A percentile compares a stretch with the other conserved stretches of the same genome.
phyloP scores from a whole-genome alignment of 2,888 invertebrate species.

The Drosophila kokeensis region DNA sequence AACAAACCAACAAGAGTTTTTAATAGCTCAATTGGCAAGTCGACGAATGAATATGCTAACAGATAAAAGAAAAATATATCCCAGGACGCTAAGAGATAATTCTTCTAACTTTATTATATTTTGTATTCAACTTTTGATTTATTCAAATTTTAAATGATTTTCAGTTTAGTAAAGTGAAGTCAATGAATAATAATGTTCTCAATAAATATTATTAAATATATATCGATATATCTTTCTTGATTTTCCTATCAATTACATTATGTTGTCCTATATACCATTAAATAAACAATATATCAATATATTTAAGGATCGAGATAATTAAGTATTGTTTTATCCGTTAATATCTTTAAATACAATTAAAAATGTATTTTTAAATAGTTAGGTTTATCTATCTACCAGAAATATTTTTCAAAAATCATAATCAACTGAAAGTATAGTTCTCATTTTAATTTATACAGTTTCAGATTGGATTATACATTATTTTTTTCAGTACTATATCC shows the following conservation, averaged over 20 bases:
- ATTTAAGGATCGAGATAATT: neutral
- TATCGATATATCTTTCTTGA: neutral
- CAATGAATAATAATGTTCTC: neutral
- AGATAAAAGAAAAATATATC: neutral
- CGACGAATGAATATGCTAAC: slow-evolving; percentile 21
- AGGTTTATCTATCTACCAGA: neutral
- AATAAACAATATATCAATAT: neutral
- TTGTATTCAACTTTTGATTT: neutral
- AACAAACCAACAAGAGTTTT: slow-evolving; percentile 21
- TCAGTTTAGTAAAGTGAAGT: neutral
- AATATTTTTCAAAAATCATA: neutral
- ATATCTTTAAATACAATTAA: neutral
- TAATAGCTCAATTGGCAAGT: neutral
- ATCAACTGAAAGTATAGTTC: neutral
- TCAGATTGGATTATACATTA: neutral
- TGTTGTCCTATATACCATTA: neutral
- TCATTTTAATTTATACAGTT: neutral
- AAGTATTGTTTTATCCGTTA: neutral
- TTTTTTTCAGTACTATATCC: neutral
- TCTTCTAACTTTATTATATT: neutral
- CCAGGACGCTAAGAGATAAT: no score
- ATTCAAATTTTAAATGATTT: neutral
- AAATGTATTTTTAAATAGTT: neutral
- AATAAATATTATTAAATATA: neutral
- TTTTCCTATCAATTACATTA: neutral